Conservation (phyloP, 2,113 vertebrate genomes). For the Tiliqua scincoides region DNA sequence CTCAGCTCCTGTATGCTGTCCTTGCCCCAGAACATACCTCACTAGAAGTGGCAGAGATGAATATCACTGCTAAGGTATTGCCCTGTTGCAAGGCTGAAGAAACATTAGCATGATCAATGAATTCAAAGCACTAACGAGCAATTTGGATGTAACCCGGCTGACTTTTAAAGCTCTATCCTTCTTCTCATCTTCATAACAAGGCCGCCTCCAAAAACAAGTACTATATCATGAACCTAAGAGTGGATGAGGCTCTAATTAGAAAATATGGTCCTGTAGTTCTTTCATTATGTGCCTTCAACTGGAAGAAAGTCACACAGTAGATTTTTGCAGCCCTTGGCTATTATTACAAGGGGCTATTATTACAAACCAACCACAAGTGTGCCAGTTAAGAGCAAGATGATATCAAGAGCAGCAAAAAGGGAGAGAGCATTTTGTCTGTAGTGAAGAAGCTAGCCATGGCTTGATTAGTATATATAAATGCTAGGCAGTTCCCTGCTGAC, state of each 20-base stretch:
- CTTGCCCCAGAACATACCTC: neutral
- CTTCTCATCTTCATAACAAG: slow-evolving; percentile 17
- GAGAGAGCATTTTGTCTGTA: neutral
- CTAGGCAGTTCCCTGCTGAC: neutral
- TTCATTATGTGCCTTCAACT: neutral
- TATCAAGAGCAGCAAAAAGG: neutral
- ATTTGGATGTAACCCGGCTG: slow-evolving; percentile 4
- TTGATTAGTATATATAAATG: no score
- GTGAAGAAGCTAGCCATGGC: no score
- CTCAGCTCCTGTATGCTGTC: neutral
- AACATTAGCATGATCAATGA: slow-evolving; percentile 6
- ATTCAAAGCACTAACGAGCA: neutral
- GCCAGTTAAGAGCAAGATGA: neutral
- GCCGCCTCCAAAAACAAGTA: neutral
- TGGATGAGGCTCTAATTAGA: slow-evolving; percentile 18
- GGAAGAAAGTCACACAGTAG: neutral
- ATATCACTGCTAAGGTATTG: neutral
- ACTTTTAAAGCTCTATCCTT: slow-evolving; percentile 3
- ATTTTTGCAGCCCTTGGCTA: neutral
- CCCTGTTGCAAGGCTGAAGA: neutral
- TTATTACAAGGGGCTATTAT: neutral
- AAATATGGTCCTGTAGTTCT: slow-evolving; percentile 15
- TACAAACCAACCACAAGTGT: neutral
- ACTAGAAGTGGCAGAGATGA: neutral
- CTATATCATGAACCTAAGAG: neutral